phyloP scores from a whole-genome alignment of 2,888 invertebrate species.

The Epinotia demarniana region DNA sequence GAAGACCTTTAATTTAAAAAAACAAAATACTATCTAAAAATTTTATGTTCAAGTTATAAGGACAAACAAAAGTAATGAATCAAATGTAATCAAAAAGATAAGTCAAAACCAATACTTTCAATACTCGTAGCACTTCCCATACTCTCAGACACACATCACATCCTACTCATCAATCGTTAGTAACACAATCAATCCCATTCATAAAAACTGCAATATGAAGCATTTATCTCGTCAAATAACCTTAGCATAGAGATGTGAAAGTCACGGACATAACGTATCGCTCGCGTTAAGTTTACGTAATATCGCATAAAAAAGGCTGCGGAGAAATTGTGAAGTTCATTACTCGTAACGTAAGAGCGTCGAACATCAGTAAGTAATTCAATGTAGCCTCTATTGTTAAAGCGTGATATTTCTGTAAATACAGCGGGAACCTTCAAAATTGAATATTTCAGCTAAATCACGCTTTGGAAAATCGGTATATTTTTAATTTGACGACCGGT shows the following conservation, averaged over 20 bases:
- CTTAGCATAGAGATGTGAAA: conserved; percentile 38
- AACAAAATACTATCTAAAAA: too few relatives aligned
- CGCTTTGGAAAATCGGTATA: background rate
- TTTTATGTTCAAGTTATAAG: too few relatives aligned
- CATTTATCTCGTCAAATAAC: conserved; percentile 11
- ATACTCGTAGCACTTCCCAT: background rate
- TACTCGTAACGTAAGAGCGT: background rate
- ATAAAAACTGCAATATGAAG: conserved; percentile 12
- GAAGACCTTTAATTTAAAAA: too few relatives aligned
- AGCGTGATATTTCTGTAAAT: background rate
- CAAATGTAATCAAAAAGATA: too few relatives aligned
- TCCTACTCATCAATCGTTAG: background rate
- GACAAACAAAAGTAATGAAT: too few relatives aligned
- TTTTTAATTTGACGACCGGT: too few relatives aligned
- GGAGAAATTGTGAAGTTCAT: conserved; percentile 18
- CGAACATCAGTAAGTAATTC: background rate
- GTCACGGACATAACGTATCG: conserved; percentile 42
- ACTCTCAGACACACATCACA: background rate
- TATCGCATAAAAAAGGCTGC: conserved; percentile 12
- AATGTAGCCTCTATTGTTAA: background rate
- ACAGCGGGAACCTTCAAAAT: background rate
- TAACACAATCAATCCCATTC: conserved; percentile 2
- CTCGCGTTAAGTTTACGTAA: conserved; percentile 38
- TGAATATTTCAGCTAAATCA: background rate
- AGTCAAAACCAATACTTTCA: too few relatives aligned